A percentile compares a stretch with the other conserved stretches of the same genome.
Evolutionary conservation across 2,888 invertebrate genomes (phyloP).

Genomic region (Cephus pygmeus): DNA sequence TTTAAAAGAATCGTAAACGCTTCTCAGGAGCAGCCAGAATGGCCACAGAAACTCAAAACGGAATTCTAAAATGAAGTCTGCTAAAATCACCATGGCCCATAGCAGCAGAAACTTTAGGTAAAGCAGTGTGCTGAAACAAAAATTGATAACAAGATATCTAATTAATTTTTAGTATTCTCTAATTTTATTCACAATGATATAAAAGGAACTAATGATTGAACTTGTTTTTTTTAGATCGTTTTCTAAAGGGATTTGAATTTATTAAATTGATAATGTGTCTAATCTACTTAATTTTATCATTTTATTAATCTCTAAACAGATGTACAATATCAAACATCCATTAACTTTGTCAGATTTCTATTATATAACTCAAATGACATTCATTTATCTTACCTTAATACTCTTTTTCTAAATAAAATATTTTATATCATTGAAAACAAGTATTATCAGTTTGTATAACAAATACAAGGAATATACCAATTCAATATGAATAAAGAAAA

Average conservation of each 20-base stretch:
- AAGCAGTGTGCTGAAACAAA: constrained; percentile 85
- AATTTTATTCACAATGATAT: neutral
- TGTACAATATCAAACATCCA: neutral
- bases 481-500: neutral
- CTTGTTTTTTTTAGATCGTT: constrained; percentile 17
- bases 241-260: neutral
- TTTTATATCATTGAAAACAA: neutral
- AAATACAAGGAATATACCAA: neutral
- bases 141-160: constrained; percentile 29
- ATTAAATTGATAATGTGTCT: neutral
- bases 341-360: neutral
- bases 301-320: neutral
- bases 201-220: neutral
- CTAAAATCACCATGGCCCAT: constrained; percentile 94
- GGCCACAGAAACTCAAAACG: constrained; percentile 99
- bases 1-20: constrained; percentile 96
- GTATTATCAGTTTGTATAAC: neutral
- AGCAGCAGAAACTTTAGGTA: constrained; percentile 95
- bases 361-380: neutral
- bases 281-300: neutral
- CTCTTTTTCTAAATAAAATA: neutral
- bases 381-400: neutral
- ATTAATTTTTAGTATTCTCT: neutral
- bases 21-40: constrained; percentile 94
- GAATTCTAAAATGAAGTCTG: constrained; percentile 97